Evolutionary conservation across 2,888 invertebrate genomes (phyloP).

Genomic region (Andrena bicolor): DNA sequence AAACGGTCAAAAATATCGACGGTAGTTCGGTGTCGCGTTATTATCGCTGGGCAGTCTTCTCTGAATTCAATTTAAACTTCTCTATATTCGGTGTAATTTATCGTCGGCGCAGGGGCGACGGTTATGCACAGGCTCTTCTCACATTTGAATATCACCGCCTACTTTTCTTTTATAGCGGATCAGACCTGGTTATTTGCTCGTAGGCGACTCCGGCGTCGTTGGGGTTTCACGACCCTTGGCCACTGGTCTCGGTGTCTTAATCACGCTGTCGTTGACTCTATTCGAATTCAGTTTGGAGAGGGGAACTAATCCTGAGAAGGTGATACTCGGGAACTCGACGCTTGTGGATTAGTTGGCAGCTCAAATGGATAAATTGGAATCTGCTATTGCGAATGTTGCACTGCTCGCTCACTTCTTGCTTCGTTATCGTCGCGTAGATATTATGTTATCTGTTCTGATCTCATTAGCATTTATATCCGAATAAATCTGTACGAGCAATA

Average conservation of each 20-base stretch:
- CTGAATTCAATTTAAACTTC: background rate
- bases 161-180: constrained; percentile 32
- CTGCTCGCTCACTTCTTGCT: too few species aligned
- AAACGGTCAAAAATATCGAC: background rate
- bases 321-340: too few species aligned
- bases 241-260: constrained; percentile 16
- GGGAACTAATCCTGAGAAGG: too few species aligned
- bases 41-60: too few species aligned
- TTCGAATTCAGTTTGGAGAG: constrained; percentile 15
- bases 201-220: constrained; percentile 5
- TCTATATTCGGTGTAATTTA: constrained; percentile 8
- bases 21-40: background rate
- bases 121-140: background rate
- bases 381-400: too few species aligned
- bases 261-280: constrained; percentile 1
- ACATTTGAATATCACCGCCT: constrained; percentile 9
- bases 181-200: constrained; percentile 26
- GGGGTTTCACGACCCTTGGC: constrained; percentile 1
- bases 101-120: background rate
- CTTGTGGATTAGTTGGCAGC: too few species aligned
- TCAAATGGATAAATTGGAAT: too few species aligned
- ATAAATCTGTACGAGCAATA: too few species aligned
- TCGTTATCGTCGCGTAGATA: too few species aligned
- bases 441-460: too few species aligned
- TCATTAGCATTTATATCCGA: too few species aligned